phyloP scores from a whole-genome alignment of 2,888 invertebrate species.

The Bedellia somnulentella region DNA sequence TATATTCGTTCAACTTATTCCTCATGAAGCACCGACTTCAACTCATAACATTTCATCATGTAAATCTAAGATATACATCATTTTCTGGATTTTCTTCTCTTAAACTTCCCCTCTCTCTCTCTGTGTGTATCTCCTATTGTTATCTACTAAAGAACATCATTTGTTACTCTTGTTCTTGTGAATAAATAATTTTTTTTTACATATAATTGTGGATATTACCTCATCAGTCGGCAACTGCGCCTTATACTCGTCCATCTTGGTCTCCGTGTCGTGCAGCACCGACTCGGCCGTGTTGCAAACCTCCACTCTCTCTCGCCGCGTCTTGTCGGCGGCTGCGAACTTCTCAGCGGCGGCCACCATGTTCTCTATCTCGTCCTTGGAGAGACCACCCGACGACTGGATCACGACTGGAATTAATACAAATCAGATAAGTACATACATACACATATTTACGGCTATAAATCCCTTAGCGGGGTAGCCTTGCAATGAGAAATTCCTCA shows the following conservation, averaged over 20 bases:
- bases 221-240: constrained; percentile 94
- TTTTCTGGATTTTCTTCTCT: too few relatives aligned
- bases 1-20: too few relatives aligned
- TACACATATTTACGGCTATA: too few relatives aligned
- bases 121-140: background rate
- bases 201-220: constrained; percentile 66
- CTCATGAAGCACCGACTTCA: too few relatives aligned
- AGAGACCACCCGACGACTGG: constrained; percentile 97
- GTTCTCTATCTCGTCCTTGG: constrained; percentile 99
- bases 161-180: too few relatives aligned
- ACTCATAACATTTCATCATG: too few relatives aligned
- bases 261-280: constrained; percentile 96
- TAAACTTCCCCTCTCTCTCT: too few relatives aligned
- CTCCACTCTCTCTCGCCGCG: constrained; percentile 91
- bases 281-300: constrained; percentile 96
- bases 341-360: constrained; percentile 98
- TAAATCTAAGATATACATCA: too few relatives aligned
- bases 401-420: constrained; percentile 96
- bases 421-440: too few relatives aligned
- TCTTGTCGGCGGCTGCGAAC: constrained; percentile 90
- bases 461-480: too few relatives aligned
- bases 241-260: constrained; percentile 98
- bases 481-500: too few relatives aligned
- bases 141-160: background rate
- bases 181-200: background rate